These are phyloP conservation scores for Caenorhabditis afra DNA, from an alignment of 2,888 invertebrate genomes.

Conservation along the genomic window DNA sequence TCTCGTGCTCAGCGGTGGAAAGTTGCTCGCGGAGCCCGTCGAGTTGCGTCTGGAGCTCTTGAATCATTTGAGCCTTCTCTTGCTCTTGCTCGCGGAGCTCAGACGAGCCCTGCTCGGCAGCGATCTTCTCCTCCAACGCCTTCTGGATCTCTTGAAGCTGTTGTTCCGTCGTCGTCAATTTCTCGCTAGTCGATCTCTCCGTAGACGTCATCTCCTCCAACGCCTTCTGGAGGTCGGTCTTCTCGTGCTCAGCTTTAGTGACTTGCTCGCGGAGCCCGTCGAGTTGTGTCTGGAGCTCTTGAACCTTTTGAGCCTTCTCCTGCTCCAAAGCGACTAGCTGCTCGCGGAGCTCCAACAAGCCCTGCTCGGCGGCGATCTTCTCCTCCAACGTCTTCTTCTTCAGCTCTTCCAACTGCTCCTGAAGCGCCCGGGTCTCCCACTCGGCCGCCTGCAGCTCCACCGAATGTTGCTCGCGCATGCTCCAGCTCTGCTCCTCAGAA, in stretches of 20 bases:
- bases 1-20: neutral
- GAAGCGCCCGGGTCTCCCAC: neutral
- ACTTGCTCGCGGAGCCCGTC: neutral
- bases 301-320: neutral
- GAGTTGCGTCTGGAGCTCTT: neutral
- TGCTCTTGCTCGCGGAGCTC: conserved; percentile 15
- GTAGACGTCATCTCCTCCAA: no score
- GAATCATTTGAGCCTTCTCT: neutral
- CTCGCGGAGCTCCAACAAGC: no score
- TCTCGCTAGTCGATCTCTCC: no score
- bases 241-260: neutral
- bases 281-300: neutral
- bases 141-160: no score
- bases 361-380: no score
- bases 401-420: conserved; percentile 6
- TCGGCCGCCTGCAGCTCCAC: no score
- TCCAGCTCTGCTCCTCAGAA: no score
- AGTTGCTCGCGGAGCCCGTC: neutral
- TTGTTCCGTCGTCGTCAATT: neutral
- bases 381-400: conserved; percentile 19
- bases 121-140: no score
- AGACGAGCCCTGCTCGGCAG: neutral
- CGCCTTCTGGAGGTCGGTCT: no score
- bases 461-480: no score
- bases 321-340: no score